phyloP scores from a whole-genome alignment of 2,888 invertebrate genomes.

The Nipponacmea schrenckii region DNA sequence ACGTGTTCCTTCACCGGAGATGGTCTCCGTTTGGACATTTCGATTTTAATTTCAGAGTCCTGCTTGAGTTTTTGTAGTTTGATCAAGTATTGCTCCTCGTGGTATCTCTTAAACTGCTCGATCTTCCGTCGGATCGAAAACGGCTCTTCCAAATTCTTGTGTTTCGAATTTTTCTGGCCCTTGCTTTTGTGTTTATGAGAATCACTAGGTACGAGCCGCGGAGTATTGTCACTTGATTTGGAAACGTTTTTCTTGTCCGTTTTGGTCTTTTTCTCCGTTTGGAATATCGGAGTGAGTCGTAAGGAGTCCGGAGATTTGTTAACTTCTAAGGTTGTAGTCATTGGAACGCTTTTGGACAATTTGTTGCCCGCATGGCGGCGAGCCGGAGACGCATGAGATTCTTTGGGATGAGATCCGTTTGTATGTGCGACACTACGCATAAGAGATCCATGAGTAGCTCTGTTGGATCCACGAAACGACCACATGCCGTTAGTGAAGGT shows the following conservation, averaged over 20 bases:
- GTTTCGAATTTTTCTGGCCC: constrained; percentile 25
- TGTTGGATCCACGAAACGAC: constrained; percentile 16
- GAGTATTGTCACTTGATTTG: constrained; percentile 1
- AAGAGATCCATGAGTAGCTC: not conserved
- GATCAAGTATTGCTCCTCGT: constrained; percentile 55
- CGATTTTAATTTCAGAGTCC: constrained; percentile 45
- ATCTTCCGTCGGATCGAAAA: constrained; percentile 58
- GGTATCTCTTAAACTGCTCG: constrained; percentile 58
- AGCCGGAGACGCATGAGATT: constrained; percentile 9
- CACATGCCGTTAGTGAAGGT: constrained; percentile 12
- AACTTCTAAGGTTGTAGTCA: not conserved
- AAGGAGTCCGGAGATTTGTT: constrained; percentile 16
- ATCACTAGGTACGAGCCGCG: constrained; percentile 12
- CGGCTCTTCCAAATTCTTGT: constrained; percentile 44
- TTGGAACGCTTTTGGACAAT: not conserved
- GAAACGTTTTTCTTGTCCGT: constrained; percentile 20
- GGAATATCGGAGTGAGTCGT: constrained; percentile 14
- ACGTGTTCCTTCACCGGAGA: not conserved
- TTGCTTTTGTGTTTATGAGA: not conserved
- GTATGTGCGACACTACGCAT: not conserved
- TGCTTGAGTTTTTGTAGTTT: constrained; percentile 50
- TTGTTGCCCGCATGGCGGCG: constrained; percentile 5
- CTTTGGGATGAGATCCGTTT: not conserved
- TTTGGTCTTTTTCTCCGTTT: constrained; percentile 12
- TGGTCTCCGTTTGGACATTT: constrained; percentile 18